Evolutionary conservation across 2,113 vertebrate species (phyloP).

Genomic region (Mesembrinibis cayennensis): DNA sequence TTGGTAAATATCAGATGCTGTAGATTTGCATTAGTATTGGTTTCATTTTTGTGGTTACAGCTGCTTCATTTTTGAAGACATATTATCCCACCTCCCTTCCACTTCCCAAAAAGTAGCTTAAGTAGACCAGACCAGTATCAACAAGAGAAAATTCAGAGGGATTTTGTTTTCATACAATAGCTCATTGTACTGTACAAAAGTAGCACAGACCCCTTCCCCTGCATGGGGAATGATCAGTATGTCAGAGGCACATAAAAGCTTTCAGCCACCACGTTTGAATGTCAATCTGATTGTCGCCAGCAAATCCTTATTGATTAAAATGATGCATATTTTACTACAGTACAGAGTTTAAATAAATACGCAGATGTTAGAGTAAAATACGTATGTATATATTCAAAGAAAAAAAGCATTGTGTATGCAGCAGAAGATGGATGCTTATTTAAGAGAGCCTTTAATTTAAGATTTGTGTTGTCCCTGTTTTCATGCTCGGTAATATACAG

Average conservation of each 20-base stretch:
- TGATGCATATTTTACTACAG: constrained; percentile 82
- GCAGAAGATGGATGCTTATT: constrained; percentile 79
- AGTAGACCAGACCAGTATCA: constrained; percentile 64
- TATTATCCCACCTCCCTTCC: constrained; percentile 29
- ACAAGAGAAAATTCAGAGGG: constrained; percentile 47
- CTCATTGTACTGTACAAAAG: constrained; percentile 45
- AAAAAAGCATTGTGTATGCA: constrained; percentile 77
- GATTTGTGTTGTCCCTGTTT: constrained; percentile 76
- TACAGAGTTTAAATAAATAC: constrained; percentile 82
- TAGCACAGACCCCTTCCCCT: constrained; percentile 42
- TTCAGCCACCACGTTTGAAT: constrained; percentile 62
- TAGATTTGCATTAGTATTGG: constrained; percentile 48
- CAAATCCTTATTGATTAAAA: constrained; percentile 72
- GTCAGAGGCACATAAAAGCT: constrained; percentile 60
- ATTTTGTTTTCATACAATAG: constrained; percentile 46
- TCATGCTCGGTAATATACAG: constrained; percentile 60
- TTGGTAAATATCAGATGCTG: constrained; percentile 47
- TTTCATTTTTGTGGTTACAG: constrained; percentile 65
- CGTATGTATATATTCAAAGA: constrained; percentile 81
- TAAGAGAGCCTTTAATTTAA: constrained; percentile 83
- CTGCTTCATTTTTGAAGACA: constrained; percentile 60
- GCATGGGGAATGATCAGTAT: constrained; percentile 7
- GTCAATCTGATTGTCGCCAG: constrained; percentile 69
- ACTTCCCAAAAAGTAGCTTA: constrained; percentile 53
- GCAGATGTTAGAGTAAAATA: constrained; percentile 78